Evolutionary conservation across 2,113 vertebrate species (phyloP).

Genomic region (Chaenogobius annularis): DNA sequence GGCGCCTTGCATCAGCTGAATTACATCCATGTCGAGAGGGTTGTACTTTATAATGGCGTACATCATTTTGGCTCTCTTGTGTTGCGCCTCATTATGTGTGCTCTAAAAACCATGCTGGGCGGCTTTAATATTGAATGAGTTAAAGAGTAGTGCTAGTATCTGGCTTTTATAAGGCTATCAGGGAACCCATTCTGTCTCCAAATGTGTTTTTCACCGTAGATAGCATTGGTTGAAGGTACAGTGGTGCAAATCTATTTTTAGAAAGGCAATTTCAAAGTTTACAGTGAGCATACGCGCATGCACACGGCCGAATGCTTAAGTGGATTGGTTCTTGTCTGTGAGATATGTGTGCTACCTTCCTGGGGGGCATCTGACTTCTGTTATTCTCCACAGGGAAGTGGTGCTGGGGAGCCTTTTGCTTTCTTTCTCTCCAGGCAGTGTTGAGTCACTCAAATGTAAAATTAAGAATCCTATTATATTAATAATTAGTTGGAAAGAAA

Average conservation of each 20-base stretch:
- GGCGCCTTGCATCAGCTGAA: neutral
- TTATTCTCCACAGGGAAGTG: slow-evolving; percentile 35
- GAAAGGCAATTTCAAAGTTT: slow-evolving; percentile 66
- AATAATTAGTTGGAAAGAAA: slow-evolving; percentile 24
- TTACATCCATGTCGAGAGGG: neutral
- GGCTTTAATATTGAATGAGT: slow-evolving; percentile 69
- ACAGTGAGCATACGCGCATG: slow-evolving; percentile 36
- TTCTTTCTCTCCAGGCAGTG: slow-evolving; percentile 52
- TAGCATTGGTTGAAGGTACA: slow-evolving; percentile 43
- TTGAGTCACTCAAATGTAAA: slow-evolving; percentile 62
- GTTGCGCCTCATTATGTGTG: slow-evolving; percentile 57
- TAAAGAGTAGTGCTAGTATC: slow-evolving; percentile 42
- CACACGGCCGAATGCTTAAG: slow-evolving; percentile 26
- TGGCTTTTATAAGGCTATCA: slow-evolving; percentile 50
- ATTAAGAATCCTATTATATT: slow-evolving; percentile 38
- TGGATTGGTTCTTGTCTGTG: slow-evolving; percentile 14
- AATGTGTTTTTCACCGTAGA: slow-evolving; percentile 42
- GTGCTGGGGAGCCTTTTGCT: slow-evolving; percentile 37
- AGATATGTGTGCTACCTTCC: slow-evolving; percentile 30
- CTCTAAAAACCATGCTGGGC: slow-evolving; percentile 52
- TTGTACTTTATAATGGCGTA: neutral
- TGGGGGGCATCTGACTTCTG: slow-evolving; percentile 42
- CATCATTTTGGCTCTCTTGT: slow-evolving; percentile 18
- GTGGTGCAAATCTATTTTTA: slow-evolving; percentile 60
- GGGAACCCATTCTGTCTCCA: slow-evolving; percentile 50